Evolutionary conservation across 1,140 invertebrate genomes (phyloP).

Genomic region (Aphelenchoides besseyi): DNA sequence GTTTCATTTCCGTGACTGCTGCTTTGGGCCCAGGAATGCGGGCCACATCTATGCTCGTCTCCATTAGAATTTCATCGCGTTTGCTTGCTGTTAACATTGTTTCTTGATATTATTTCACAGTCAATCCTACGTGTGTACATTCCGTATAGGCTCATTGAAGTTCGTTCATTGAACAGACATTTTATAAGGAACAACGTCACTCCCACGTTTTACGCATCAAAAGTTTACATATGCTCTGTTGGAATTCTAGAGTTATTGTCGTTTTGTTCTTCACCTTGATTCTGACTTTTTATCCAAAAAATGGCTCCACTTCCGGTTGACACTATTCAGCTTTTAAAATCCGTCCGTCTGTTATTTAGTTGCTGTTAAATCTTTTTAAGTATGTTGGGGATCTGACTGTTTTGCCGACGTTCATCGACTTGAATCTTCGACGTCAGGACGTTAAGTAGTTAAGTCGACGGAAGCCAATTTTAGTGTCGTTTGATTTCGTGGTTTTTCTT

Average conservation of each 20-base stretch:
- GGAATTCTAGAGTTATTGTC: background rate
- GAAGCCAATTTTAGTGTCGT: background rate
- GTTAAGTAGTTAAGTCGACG: background rate
- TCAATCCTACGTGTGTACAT: no score
- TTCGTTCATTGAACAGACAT: no score
- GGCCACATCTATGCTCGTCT: background rate
- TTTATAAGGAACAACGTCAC: no score
- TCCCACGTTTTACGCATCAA: background rate
- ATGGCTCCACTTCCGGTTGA: background rate
- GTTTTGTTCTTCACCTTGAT: background rate
- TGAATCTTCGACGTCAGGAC: background rate
- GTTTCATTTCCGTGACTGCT: constrained; percentile 21
- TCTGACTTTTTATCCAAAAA: background rate
- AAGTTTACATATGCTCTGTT: background rate
- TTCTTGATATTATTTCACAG: no score
- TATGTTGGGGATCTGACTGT: no score
- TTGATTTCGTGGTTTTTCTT: background rate
- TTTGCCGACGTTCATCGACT: no score
- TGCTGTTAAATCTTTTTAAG: no score
- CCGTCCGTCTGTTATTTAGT: no score
- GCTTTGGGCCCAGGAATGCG: no score
- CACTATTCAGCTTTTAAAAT: background rate
- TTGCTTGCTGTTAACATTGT: no score
- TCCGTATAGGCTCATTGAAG: no score
- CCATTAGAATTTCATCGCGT: background rate